phyloP scores from a whole-genome alignment of 2,888 invertebrate species.

The Atherix ibis region DNA sequence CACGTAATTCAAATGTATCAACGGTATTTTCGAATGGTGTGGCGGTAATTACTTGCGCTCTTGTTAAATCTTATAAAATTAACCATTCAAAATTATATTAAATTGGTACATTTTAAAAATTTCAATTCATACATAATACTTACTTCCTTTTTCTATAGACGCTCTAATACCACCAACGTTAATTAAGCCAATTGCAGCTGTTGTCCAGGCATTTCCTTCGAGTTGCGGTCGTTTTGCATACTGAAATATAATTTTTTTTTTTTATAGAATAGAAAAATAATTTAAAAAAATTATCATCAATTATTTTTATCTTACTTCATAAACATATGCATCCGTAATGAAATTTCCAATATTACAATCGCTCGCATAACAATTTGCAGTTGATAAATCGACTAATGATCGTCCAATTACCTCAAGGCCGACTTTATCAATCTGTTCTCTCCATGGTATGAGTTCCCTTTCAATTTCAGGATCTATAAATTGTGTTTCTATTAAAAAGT shows the following conservation, averaged over 20 bases:
- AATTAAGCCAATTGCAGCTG: constrained; percentile 47
- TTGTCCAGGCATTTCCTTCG: constrained; percentile 42
- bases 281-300: not conserved
- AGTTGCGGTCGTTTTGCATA: constrained; percentile 26
- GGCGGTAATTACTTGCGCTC: constrained; percentile 48
- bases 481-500: too few species aligned
- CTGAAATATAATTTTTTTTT: constrained; percentile 1
- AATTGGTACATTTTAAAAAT: not conserved
- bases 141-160: constrained; percentile 47
- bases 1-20: constrained; percentile 52
- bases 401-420: constrained; percentile 42
- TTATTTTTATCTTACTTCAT: constrained; percentile 35
- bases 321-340: constrained; percentile 53
- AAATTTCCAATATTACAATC: constrained; percentile 66
- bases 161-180: constrained; percentile 58
- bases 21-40: constrained; percentile 65
- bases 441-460: constrained; percentile 43
- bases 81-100: not conserved
- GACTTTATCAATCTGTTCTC: constrained; percentile 37
- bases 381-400: constrained; percentile 40
- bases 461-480: constrained; percentile 45
- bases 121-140: constrained; percentile 14
- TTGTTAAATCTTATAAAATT: constrained; percentile 47
- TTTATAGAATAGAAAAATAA: not conserved
- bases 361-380: constrained; percentile 35